Base-by-base conservation (phyloP, 2,113 vertebrate genomes). In the Cryptomyrus ogoouensis region DNA sequence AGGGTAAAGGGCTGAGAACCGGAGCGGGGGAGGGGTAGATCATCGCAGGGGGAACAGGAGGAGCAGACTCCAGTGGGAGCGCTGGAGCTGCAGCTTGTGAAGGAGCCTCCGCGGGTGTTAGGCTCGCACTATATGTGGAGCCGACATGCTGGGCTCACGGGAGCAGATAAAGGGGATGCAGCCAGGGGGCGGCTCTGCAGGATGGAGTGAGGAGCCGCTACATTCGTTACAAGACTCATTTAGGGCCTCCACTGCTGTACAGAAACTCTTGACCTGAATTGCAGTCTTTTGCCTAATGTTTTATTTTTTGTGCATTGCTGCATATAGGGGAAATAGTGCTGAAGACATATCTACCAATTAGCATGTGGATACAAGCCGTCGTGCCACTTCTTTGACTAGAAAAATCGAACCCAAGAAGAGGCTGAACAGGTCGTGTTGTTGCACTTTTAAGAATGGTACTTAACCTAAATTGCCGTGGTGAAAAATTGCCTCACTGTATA, bases 181-280 rank as follows among this genome's bases (percentile, higher is more conserved):
- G 44, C 44, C 83, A 84, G 39, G 83, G n/a, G 44, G 83, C 83
- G 0, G 19, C 83, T 47, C 44, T 47, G 44, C 39, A 13, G 44
- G 44, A n/a, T 0, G 44, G 2, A 47, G 83, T 0, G 83, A 84
- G 44, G 17, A 5, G 10, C 19, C 2, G 21, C 24, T 24, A 47
- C 83, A 27, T 84, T 47, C 21, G 1, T 47, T n/a, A 27, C 83
- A n/a, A 47, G 83, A 47, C 42, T 84, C 19, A 84, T 47, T n/a
- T 84, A 84, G 44, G 4, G 44, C 44, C 39, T 47, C 83, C 44
- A 12, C 83, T 84, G 83, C 39, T n/a, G 21, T 47, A n/a, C 44
- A 84, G 39, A 84, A n/a, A 47, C 39, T 84, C 44, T 46, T n/a
- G 24, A 84, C 83, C 83, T 84, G 44, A 47, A 84, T 84, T 84